Evolutionary conservation across 1,140 invertebrate species (phyloP).

Genomic region (Gonatopus flavifemur): DNA sequence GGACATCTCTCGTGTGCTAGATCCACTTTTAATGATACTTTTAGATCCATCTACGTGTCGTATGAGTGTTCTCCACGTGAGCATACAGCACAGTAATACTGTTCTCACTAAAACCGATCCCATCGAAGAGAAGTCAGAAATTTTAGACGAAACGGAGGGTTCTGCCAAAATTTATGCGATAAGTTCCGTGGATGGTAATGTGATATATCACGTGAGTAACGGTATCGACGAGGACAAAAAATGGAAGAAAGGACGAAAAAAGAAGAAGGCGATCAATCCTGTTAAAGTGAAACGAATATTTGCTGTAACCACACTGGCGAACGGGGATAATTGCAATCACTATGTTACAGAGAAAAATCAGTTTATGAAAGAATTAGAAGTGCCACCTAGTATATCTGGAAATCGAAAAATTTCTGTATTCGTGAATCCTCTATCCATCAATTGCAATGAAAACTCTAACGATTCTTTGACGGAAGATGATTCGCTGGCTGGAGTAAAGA

Average conservation of each 20-base stretch:
- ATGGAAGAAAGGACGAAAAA: slow-evolving; percentile 35
- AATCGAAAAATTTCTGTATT: slow-evolving; percentile 60
- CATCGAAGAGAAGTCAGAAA: slow-evolving; percentile 47
- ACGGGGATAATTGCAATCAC: slow-evolving; percentile 49
- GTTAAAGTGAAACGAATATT: slow-evolving; percentile 58
- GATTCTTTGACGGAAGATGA: slow-evolving; percentile 49
- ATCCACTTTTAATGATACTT: slow-evolving; percentile 77
- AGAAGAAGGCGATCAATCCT: slow-evolving; percentile 47
- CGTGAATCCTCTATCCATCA: slow-evolving; percentile 60
- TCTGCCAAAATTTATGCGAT: slow-evolving; percentile 79
- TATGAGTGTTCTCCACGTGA: slow-evolving; percentile 83
- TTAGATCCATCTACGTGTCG: slow-evolving; percentile 81
- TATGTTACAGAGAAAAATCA: slow-evolving; percentile 61
- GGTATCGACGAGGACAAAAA: slow-evolving; percentile 46
- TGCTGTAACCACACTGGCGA: slow-evolving; percentile 55
- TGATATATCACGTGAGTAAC: slow-evolving; percentile 79
- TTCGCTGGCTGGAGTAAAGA: slow-evolving; percentile 29
- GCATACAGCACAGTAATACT: slow-evolving; percentile 70
- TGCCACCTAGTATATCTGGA: slow-evolving; percentile 58
- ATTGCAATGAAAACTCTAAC: slow-evolving; percentile 46
- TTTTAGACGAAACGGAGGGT: slow-evolving; percentile 55
- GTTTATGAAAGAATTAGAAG: slow-evolving; percentile 58
- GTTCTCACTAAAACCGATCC: slow-evolving; percentile 49
- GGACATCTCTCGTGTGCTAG: slow-evolving; percentile 77
- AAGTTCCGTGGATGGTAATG: slow-evolving; percentile 82